phyloP scores from a whole-genome alignment of 2,888 invertebrate genomes.

The Zootermopsis nevadensis region DNA sequence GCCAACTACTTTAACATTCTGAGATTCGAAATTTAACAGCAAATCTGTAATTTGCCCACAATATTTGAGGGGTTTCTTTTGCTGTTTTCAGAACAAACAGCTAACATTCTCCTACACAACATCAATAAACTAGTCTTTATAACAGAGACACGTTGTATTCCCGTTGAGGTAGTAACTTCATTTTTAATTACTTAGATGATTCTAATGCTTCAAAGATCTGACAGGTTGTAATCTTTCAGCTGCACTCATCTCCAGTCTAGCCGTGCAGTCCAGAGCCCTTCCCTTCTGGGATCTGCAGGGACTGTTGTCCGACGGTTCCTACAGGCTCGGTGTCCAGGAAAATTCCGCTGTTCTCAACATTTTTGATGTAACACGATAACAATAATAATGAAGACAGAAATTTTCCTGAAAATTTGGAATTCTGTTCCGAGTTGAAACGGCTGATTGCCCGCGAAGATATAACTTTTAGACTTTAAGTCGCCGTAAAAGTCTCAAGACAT shows the following conservation, averaged over 20 bases:
- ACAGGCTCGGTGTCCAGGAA: not conserved
- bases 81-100: no score
- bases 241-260: slow-evolving; percentile 8
- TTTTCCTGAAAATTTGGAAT: not conserved
- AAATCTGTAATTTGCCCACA: not conserved
- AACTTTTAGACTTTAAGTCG: no score
- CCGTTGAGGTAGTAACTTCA: no score
- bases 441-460: no score
- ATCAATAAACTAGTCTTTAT: no score
- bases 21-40: not conserved
- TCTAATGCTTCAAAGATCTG: no score
- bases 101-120: no score
- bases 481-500: no score
- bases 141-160: no score
- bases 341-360: not conserved
- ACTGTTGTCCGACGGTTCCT: not conserved
- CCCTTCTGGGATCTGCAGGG: not conserved
- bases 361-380: not conserved
- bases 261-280: not conserved
- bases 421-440: no score
- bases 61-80: not conserved
- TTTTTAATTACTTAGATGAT: no score
- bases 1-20: no score
- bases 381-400: not conserved
- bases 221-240: slow-evolving; percentile 10